These are phyloP conservation scores for Phyto melanocephala DNA, from an alignment of 2,888 invertebrate genomes.

Conservation along the genomic window DNA sequence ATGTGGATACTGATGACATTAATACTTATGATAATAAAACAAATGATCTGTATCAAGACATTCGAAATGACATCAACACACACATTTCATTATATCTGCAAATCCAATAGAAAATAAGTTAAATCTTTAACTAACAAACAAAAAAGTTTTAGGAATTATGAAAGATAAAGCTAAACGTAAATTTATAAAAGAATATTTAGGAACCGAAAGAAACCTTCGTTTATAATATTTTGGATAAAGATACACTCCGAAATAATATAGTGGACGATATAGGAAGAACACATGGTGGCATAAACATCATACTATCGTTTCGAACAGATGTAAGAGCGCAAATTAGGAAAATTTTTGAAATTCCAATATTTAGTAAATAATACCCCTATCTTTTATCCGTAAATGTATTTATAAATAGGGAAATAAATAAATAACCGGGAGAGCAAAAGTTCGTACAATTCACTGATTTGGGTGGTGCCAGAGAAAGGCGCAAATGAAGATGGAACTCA, in stretches of 20 bases:
- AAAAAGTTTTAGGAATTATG: too few species aligned
- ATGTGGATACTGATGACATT: too few species aligned
- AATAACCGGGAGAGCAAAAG: neutral
- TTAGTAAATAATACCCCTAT: neutral
- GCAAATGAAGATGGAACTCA: neutral
- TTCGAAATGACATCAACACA: too few species aligned
- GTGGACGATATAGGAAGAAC: neutral
- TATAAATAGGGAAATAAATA: neutral
- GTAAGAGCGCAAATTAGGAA: neutral
- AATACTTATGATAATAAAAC: too few species aligned
- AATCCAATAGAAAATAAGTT: too few species aligned
- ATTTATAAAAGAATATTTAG: too few species aligned
- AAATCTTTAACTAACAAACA: too few species aligned
- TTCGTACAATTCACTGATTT: neutral
- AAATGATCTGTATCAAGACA: too few species aligned
- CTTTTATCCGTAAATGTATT: neutral
- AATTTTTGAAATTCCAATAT: neutral
- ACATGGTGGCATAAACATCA: neutral
- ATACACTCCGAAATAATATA: constrained; percentile 5
- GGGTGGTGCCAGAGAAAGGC: neutral
- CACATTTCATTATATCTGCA: too few species aligned
- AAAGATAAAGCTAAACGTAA: too few species aligned
- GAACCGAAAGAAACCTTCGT: too few species aligned
- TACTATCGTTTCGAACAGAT: neutral
- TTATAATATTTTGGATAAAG: too few species aligned